Percentiles rank a stretch among this genome's conserved stretches.
Evolutionary conservation across 1,140 invertebrate genomes (phyloP).

Genomic region (Halictus rubicundus): DNA sequence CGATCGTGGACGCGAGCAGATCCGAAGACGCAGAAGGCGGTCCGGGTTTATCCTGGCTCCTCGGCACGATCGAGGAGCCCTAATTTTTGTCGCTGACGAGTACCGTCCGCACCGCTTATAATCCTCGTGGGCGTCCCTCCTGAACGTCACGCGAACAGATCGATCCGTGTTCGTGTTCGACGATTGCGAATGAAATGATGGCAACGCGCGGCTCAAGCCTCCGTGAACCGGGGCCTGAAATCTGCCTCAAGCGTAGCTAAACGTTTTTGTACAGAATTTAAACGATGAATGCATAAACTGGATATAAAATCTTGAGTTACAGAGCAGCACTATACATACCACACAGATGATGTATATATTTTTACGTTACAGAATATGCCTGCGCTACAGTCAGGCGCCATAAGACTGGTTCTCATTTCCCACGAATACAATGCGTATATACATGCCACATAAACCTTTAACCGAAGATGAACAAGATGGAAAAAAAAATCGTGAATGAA

Average conservation of each 20-base stretch:
- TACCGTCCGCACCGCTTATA: not conserved
- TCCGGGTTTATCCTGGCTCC: not conserved
- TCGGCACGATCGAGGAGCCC: not conserved
- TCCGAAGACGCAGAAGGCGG: not conserved
- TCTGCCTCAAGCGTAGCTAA: slow-evolving; percentile 68
- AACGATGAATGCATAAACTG: slow-evolving; percentile 72
- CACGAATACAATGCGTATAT: slow-evolving; percentile 79
- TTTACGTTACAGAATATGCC: slow-evolving; percentile 82
- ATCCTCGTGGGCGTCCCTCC: not conserved
- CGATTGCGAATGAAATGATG: not conserved
- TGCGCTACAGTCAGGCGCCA: slow-evolving; percentile 76
- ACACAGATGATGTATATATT: slow-evolving; percentile 82
- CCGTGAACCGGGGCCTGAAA: slow-evolving; percentile 49
- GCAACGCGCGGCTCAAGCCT: slow-evolving; percentile 49
- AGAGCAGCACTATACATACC: slow-evolving; percentile 82
- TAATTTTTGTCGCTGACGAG: not conserved
- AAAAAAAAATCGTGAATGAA: not conserved
- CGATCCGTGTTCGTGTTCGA: not conserved
- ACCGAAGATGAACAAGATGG: slow-evolving; percentile 58
- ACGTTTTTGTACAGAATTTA: slow-evolving; percentile 81
- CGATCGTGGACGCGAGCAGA: not conserved
- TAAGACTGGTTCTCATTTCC: slow-evolving; percentile 82
- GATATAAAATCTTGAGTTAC: slow-evolving; percentile 81
- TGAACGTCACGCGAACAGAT: not conserved
- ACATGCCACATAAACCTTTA: slow-evolving; percentile 77